Evolutionary conservation across 2,888 invertebrate species (phyloP), one percentile per base, ranked within the genome.

Genomic region (Agrochola lychnidis): DNA sequence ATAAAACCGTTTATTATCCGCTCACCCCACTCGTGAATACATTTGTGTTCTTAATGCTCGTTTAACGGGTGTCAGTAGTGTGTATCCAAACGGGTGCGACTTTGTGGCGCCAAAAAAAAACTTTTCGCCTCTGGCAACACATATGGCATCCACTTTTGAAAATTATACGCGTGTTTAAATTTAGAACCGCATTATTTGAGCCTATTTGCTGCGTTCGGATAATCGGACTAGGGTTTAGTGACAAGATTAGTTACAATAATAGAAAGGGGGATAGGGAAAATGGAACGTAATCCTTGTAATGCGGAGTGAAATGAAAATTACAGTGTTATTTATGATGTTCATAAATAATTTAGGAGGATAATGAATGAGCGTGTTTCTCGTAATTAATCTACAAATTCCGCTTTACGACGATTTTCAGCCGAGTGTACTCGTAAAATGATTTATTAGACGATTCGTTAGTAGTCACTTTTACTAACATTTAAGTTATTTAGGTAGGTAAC

Each of bases 101-200:
- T 87, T 78, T 88, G 80, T 87, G 94, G 93, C 94, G 94, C 94
- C 94, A 85, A 91, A 91, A 92, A 90, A 90, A 88, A 82, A 88
- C 87, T 88, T 83, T 79, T 79, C 69, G 94, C 96, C 95, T 84
- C 92, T 81, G 91, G 96, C 95, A 82, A 68, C 90, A 92, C 96
- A 96, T 92, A 96, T 96, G 96, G 94, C 94, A 93, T 87, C 88
- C 89, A 87, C 89, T 85, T 94, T 94, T 89, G 89, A 92, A 93
- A 94, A 96, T 95, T 95, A 95, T 91, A 94, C 93, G 94, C 95
- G 87, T 94, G 95, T 95, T 95, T 95, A 94, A 95, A 94, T 94
- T 94, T 91, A 78, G 90, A 81, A 91, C 93, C 94, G 91, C 94
- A 91, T 93, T 92, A 93, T 93, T 93, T 90, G 92, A 94, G 92